Evolutionary conservation across 1,140 invertebrate genomes (phyloP), one percentile per base, ranked within the genome.

Genomic region (Ips typographus): DNA sequence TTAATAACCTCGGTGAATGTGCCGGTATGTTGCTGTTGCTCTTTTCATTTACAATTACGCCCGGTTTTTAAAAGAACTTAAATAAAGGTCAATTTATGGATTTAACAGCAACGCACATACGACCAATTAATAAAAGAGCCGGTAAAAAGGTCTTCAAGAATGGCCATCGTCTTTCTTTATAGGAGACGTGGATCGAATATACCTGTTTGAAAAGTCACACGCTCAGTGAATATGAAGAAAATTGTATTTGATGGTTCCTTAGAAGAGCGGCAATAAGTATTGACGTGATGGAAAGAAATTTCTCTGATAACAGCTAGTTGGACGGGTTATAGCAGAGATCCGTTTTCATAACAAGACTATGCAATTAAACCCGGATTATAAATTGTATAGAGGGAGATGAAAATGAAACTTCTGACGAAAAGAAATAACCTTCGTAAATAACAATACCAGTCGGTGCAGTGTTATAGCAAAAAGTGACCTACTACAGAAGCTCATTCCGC

Each of bases 261-360:
- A 47, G 38, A 3, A 63, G 2, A 39, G 4, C 40, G 5, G 5
- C 4, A 51, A 63, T 44, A 63, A 22, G 22, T 39, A n/a, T 63
- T 63, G 60, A 63, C 60, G 22, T 63, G 60, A 52, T 52, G 60
- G 60, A 63, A 63, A 63, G 49, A 51, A 49, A 63, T 63, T 63
- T 52, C 43, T 51, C 39, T 47, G 60, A 63, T 63, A 63, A 58
- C 3, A 38, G 38, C 22, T 58, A 58, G 22, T 40, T 40, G 39
- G 22, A 58, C 40, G 22, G 44, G 7, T 49, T 49, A 49, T 49
- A 8, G 7, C 44, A 22, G 44, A 22, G 2, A 49, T 49, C 44
- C 7, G 44, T 49, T 22, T 49, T 49, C 22, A 8, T 49, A 1
- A 49, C 22, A 22, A 22, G 22, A 22, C 22, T 22, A 22, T 22